These are phyloP conservation scores for Nothobranchius kuhntae DNA, from an alignment of 2,113 vertebrate genomes.

Conservation along the genomic window DNA sequence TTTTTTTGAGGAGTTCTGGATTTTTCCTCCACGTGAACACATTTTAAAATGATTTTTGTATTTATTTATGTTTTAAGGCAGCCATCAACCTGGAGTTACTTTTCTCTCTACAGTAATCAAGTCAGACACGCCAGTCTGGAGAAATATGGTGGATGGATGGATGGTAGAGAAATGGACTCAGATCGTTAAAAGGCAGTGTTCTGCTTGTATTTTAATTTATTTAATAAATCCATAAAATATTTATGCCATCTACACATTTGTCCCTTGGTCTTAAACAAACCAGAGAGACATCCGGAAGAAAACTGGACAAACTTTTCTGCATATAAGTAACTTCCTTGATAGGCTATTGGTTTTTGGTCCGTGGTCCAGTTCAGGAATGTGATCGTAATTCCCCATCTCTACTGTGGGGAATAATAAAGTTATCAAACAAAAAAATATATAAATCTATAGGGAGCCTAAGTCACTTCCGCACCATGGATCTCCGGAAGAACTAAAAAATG, in stretches of 20 bases:
- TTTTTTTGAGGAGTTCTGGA: neutral
- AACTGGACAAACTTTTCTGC: too few species aligned
- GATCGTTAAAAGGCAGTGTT: slow-evolving; percentile 1
- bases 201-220: neutral
- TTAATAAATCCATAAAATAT: neutral
- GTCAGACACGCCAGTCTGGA: slow-evolving; percentile 12
- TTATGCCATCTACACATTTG: too few species aligned
- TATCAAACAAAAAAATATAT: too few species aligned
- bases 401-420: too few species aligned
- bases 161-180: slow-evolving; percentile 21
- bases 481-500: too few species aligned
- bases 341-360: too few species aligned
- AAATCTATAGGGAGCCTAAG: too few species aligned
- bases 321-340: too few species aligned
- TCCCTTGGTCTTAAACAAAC: too few species aligned
- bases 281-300: too few species aligned
- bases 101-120: slow-evolving; percentile 6
- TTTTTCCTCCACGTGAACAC: neutral
- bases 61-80: neutral
- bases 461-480: too few species aligned
- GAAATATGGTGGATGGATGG: slow-evolving; percentile 25
- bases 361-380: too few species aligned
- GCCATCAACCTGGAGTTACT: neutral
- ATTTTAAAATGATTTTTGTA: neutral
- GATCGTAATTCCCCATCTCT: neutral